phyloP scores from a whole-genome alignment of 2,113 vertebrate species.

The Garra rufa region DNA sequence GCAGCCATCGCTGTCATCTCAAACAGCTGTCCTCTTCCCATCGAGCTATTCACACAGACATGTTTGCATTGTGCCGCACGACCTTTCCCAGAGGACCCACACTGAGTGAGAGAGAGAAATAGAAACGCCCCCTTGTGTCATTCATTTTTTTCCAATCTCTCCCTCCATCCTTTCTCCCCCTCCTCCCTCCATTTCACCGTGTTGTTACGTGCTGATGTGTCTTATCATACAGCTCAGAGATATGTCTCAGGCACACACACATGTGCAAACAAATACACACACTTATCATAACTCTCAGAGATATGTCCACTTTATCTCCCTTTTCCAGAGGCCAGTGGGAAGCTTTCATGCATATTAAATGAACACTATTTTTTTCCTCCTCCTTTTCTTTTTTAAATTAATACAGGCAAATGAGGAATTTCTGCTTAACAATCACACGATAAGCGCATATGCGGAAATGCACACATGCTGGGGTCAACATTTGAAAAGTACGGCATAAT shows the following conservation, averaged over 20 bases:
- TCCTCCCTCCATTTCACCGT: conserved; percentile 28
- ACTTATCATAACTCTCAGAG: conserved; percentile 77
- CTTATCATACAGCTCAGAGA: conserved; percentile 56
- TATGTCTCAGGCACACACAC: conserved; percentile 34
- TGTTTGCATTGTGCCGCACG: conserved; percentile 79
- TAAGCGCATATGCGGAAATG: conserved; percentile 67
- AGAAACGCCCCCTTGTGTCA: conserved; percentile 59
- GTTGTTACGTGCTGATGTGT: conserved; percentile 49
- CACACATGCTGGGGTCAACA: background rate
- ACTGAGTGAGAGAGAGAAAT: conserved; percentile 49
- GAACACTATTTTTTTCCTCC: conserved; percentile 69
- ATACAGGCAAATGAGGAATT: conserved; percentile 73
- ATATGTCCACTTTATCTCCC: conserved; percentile 77
- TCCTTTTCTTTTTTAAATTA: conserved; percentile 57
- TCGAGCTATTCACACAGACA: conserved; percentile 75
- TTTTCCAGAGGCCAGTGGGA: conserved; percentile 76
- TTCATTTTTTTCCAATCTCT: conserved; percentile 58
- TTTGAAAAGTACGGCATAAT: background rate
- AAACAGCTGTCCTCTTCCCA: conserved; percentile 83
- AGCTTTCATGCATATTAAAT: conserved; percentile 82
- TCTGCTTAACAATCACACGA: conserved; percentile 60
- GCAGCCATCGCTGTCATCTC: conserved; percentile 84
- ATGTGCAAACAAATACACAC: conserved; percentile 74
- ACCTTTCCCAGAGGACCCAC: conserved; percentile 73
- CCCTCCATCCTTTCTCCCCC: conserved; percentile 47